These are phyloP conservation scores for Trematomus loennbergii DNA, from an alignment of 2,113 vertebrate species.

Conservation along the genomic window DNA sequence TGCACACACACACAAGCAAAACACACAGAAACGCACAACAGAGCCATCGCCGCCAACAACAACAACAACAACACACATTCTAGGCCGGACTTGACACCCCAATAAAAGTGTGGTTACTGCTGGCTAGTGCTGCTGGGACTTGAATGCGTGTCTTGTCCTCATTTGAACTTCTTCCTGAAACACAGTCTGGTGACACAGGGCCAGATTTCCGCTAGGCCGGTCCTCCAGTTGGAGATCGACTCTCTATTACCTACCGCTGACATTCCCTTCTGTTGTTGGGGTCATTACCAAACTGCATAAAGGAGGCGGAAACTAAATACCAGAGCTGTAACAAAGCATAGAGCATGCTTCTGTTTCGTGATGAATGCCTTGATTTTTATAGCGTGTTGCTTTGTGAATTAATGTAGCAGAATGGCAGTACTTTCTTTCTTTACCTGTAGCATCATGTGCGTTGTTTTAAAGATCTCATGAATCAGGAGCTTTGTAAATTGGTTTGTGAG, in stretches of 20 bases:
- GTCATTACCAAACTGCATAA: slow-evolving; percentile 68
- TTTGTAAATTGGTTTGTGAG: slow-evolving; percentile 14
- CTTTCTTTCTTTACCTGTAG: slow-evolving; percentile 48
- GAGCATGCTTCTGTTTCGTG: slow-evolving; percentile 58
- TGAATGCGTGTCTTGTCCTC: slow-evolving; percentile 78
- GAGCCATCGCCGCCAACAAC: neutral
- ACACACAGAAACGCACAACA: slow-evolving; percentile 9
- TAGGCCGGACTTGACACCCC: slow-evolving; percentile 76
- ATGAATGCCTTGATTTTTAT: slow-evolving; percentile 61
- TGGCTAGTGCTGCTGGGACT: slow-evolving; percentile 76
- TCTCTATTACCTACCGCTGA: slow-evolving; percentile 72
- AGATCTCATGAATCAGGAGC: slow-evolving; percentile 19
- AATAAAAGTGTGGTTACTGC: slow-evolving; percentile 84
- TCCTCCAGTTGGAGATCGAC: slow-evolving; percentile 56
- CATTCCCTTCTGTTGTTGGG: slow-evolving; percentile 69
- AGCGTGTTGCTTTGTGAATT: slow-evolving; percentile 39
- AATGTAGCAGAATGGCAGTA: slow-evolving; percentile 45
- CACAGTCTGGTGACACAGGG: slow-evolving; percentile 66
- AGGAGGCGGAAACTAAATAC: slow-evolving; percentile 69
- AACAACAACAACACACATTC: slow-evolving; percentile 70
- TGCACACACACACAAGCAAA: slow-evolving; percentile 40
- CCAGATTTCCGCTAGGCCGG: slow-evolving; percentile 67
- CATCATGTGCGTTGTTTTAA: slow-evolving; percentile 12
- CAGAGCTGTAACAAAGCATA: slow-evolving; percentile 55
- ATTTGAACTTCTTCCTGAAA: slow-evolving; percentile 81